A percentile compares a stretch with the other conserved stretches of the same genome.
Evolutionary conservation across 2,888 invertebrate genomes (phyloP).

Genomic region (Cheilosia soror): DNA sequence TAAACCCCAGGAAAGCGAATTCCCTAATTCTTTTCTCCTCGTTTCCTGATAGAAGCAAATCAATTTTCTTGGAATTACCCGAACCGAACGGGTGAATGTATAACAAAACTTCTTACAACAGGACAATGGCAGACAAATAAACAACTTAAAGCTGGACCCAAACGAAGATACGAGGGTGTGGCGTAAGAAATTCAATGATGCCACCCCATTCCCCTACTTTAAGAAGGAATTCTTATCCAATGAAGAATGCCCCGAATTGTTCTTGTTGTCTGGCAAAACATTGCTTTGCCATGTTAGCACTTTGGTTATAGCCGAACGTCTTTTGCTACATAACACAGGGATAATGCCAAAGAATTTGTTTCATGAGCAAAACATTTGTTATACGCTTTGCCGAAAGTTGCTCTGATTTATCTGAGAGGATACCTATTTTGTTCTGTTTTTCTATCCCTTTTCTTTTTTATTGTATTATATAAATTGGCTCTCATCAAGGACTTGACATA

Average conservation of each 20-base stretch:
- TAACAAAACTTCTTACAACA: conserved; percentile 54
- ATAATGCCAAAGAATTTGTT: conserved; percentile 68
- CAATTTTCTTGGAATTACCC: conserved; percentile 81
- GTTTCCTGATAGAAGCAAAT: conserved; percentile 80
- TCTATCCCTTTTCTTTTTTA: neutral
- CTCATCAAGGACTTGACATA: conserved; percentile 56
- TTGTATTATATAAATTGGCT: neutral
- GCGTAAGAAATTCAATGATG: conserved; percentile 39
- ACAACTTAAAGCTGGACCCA: conserved; percentile 38
- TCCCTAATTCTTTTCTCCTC: conserved; percentile 66
- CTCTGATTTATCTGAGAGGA: conserved; percentile 53
- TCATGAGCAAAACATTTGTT: conserved; percentile 64
- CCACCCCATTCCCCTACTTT: conserved; percentile 7
- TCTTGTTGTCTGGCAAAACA: conserved; percentile 46
- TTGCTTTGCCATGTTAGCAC: conserved; percentile 68
- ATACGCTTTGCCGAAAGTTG: conserved; percentile 53
- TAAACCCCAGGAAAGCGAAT: conserved; percentile 41
- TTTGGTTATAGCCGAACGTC: conserved; percentile 35
- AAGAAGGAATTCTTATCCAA: conserved; percentile 6
- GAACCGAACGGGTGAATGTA: conserved; percentile 69
- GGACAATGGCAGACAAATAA: conserved; percentile 47
- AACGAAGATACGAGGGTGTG: neutral
- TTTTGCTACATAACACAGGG: conserved; percentile 22
- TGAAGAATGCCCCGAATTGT: conserved; percentile 17
- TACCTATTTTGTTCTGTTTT: conserved; percentile 27